A percentile compares a stretch with the other conserved stretches of the same genome.
phyloP scores from a whole-genome alignment of 2,113 vertebrate species.

The Cryptoleucopteryx plumbea region DNA sequence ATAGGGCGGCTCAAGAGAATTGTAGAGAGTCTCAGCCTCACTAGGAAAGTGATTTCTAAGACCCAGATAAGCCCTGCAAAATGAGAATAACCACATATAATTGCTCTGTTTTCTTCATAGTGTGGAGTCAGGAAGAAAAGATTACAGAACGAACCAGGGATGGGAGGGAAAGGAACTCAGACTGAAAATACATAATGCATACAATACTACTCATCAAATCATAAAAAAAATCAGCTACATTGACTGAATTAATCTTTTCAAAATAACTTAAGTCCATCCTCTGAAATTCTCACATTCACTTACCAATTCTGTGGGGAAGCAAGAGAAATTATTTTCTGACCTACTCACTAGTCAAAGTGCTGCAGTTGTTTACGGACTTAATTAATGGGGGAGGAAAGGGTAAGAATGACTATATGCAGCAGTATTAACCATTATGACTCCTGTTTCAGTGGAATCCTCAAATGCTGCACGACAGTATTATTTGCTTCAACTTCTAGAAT shows the following conservation, averaged over 20 bases:
- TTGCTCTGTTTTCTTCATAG: not conserved
- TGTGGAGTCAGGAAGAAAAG: not conserved
- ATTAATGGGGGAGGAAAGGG: not conserved
- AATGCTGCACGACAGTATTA: not conserved
- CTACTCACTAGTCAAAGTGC: not conserved
- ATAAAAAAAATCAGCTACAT: not conserved
- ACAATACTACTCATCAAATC: not conserved
- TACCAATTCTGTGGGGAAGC: not conserved
- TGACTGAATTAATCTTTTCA: not conserved
- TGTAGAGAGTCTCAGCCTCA: slow-evolving; percentile 88
- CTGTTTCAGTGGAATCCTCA: not conserved
- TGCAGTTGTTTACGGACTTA: not conserved
- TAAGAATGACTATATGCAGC: not conserved
- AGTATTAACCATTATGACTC: not conserved
- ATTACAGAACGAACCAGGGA: not conserved
- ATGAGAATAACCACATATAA: not conserved
- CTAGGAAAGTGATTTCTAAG: slow-evolving; percentile 91
- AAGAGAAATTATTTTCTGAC: not conserved
- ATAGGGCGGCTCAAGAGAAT: slow-evolving; percentile 91
- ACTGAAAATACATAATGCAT: not conserved
- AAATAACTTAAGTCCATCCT: not conserved
- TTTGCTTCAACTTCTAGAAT: not conserved
- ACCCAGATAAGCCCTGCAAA: slow-evolving; percentile 88
- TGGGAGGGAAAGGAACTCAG: not conserved
- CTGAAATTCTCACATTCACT: not conserved